A percentile compares a stretch with the other conserved stretches of the same genome.
These are phyloP conservation scores for Pelagia noctiluca DNA, from an alignment of 30 jellyfish, hydroid and myxozoan genomes.

Conservation along the genomic window DNA sequence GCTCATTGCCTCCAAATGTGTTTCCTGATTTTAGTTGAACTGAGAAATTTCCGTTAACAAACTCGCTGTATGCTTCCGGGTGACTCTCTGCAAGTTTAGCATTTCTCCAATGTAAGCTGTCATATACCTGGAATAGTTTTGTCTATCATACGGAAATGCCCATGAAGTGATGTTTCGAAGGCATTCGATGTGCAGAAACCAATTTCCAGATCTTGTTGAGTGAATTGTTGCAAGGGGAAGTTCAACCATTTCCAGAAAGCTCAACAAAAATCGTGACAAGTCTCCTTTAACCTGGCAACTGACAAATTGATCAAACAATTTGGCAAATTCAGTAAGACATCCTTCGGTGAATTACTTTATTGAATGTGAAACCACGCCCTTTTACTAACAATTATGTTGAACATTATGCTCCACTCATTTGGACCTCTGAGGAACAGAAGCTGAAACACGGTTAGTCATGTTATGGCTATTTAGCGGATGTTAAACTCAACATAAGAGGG, in stretches of 20 bases:
- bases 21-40: slow-evolving; percentile 26
- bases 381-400: too few relatives aligned
- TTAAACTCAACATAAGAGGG: too few relatives aligned
- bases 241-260: slow-evolving; percentile 46
- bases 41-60: slow-evolving; percentile 22
- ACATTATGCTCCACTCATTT: too few relatives aligned
- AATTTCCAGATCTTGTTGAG: slow-evolving; percentile 31
- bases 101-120: slow-evolving; percentile 24
- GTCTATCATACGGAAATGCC: slow-evolving; percentile 47
- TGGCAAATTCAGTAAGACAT: background rate
- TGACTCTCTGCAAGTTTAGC: background rate
- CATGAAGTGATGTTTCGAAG: slow-evolving; percentile 13
- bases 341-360: background rate
- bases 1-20: slow-evolving; percentile 38
- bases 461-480: too few relatives aligned
- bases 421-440: too few relatives aligned
- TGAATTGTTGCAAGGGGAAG: slow-evolving; percentile 27
- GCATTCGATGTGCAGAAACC: slow-evolving; percentile 19
- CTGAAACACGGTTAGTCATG: too few relatives aligned
- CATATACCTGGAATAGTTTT: slow-evolving; percentile 28
- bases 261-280: slow-evolving; percentile 22
- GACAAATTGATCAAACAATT: slow-evolving; percentile 1
- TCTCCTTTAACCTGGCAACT: slow-evolving; percentile 15
- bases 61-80: slow-evolving; percentile 32
- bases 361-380: too few relatives aligned